Percentiles rank a stretch among this genome's conserved stretches.
Evolutionary conservation across 2,113 vertebrate species (phyloP).

Genomic region (Saccopteryx leptura): DNA sequence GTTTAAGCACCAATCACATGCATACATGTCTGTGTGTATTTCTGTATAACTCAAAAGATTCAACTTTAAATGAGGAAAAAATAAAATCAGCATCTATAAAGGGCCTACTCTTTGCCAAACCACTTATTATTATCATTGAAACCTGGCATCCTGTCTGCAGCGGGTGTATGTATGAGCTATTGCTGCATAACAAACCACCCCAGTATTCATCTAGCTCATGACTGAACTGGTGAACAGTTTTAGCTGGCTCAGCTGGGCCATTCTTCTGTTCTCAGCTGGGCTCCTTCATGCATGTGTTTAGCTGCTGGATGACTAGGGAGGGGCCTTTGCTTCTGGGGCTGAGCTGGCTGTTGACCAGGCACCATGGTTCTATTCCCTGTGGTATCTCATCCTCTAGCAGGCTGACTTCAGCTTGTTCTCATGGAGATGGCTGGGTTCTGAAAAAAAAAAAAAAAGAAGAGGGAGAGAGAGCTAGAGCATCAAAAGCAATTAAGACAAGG

Average conservation of each 20-base stretch:
- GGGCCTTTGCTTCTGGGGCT: not conserved
- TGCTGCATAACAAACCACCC: not conserved
- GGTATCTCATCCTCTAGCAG: not conserved
- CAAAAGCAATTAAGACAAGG: too few relatives aligned
- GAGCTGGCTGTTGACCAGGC: not conserved
- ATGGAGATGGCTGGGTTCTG: not conserved
- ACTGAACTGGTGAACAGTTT: not conserved
- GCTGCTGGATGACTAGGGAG: not conserved
- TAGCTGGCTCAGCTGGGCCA: not conserved
- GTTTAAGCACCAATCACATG: not conserved
- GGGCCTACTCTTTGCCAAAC: not conserved
- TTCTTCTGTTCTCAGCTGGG: not conserved
- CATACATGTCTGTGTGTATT: not conserved
- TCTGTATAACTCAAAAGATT: not conserved
- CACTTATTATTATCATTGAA: not conserved
- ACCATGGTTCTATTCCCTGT: not conserved
- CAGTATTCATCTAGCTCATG: not conserved
- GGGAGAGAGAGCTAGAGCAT: too few relatives aligned
- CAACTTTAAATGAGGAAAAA: not conserved
- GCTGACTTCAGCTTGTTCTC: not conserved
- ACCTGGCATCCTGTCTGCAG: not conserved
- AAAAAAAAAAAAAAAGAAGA: too few relatives aligned
- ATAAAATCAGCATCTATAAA: not conserved
- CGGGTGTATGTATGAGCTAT: not conserved
- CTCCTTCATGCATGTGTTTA: not conserved